Evolutionary conservation across 2,113 vertebrate species (phyloP).

Genomic region (Meleagris gallopavo): DNA sequence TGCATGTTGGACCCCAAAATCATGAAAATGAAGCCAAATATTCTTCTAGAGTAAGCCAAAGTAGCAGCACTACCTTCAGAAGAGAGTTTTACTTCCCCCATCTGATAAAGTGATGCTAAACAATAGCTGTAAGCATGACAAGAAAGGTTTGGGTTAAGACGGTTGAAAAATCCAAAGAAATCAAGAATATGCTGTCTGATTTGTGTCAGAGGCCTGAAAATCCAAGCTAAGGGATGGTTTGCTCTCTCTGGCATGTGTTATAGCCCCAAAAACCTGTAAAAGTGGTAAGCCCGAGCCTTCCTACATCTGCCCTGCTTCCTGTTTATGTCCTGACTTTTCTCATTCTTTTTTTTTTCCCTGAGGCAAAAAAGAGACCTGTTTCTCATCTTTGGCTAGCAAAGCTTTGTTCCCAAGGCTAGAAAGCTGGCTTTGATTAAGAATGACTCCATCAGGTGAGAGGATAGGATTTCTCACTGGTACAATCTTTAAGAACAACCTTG

Average conservation of each 20-base stretch:
- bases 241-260: not conserved
- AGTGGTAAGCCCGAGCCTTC: not conserved
- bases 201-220: not conserved
- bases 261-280: not conserved
- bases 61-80: not conserved
- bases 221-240: not conserved
- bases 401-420: not conserved
- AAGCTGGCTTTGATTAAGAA: not conserved
- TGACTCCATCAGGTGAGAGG: not conserved
- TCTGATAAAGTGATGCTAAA: not conserved
- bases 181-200: not conserved
- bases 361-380: not conserved
- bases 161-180: not conserved
- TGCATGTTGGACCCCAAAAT: not conserved
- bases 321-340: not conserved
- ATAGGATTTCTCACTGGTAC: not conserved
- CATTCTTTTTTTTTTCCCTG: not conserved
- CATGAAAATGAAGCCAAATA: not conserved
- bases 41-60: not conserved
- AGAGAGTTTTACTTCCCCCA: not conserved
- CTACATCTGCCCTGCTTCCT: not conserved
- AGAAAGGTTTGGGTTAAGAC: not conserved
- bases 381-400: not conserved
- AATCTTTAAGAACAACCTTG: not conserved
- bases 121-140: not conserved